Base-by-base conservation (phyloP, 2,888 invertebrate genomes). In the Eupeodes luniger region DNA sequence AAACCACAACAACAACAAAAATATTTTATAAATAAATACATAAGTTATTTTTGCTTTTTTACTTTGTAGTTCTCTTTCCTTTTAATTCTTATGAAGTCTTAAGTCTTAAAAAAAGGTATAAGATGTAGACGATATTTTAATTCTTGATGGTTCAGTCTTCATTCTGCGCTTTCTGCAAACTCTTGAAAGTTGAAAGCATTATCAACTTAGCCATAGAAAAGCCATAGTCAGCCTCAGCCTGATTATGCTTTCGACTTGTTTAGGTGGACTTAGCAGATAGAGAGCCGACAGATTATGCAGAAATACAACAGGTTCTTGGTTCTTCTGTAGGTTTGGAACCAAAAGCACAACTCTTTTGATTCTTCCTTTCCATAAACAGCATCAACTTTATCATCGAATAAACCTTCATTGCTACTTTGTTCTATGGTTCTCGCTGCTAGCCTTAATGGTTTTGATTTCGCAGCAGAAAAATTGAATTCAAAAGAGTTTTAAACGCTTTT, bases 401-500 rank as follows among this genome's bases (percentile, higher is more conserved):
- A 70, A 55, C 53, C 55, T 44, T 55, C 66, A 9, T 67, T 0
- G 27, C 4, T 12, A 14, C 3, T 7, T 27, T 27, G 27, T 27
- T 27, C 27, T 3, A 27, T 27, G 27, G 27, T 27, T 40, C 40
- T 5, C 40, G 40, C 40, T 27, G 40, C 40, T 9, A 40, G 40
- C 40, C 40, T 5, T 40, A 34, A 7, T 53, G 12, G 40, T 49
- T 67, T 62, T 27, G 27, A 27, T 27, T 27, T 27, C 27, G 2
- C 27, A 36, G 59, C 12, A 40, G 61, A 49, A 51, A 67, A 59
- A 61, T 59, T 14, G 49, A 64, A 49, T 27, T 49, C 81, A 81
- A 44, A 77, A 78, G 69, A 88, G 74, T 88, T 75, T 78, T 75
- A 49, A 77, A 81, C 85, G 88, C 88, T 85, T 88, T 85, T 77